phyloP scores from a whole-genome alignment of 1,140 invertebrate genomes.

The Dufourea novaeangliae region DNA sequence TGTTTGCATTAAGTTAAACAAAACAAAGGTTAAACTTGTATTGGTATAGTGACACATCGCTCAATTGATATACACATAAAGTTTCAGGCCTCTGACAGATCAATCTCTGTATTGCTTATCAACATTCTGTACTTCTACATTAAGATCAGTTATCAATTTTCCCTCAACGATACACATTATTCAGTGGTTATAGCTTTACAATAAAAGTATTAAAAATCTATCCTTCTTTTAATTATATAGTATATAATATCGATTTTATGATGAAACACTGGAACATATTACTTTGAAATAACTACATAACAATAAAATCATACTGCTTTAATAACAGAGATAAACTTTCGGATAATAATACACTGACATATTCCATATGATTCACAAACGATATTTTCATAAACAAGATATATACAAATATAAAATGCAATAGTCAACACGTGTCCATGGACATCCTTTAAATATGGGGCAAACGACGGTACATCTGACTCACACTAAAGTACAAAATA shows the following conservation, averaged over 20 bases:
- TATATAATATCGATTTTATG: constrained; percentile 7
- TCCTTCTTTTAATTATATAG: neutral
- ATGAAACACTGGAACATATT: neutral
- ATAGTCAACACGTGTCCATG: constrained; percentile 48
- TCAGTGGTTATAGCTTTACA: neutral
- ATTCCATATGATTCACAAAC: neutral
- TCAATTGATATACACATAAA: too few species aligned
- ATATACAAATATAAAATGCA: constrained; percentile 5
- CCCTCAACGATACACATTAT: neutral
- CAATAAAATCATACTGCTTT: neutral
- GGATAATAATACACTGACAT: neutral
- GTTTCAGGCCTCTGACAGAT: neutral
- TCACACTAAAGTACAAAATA: neutral
- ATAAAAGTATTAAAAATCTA: neutral
- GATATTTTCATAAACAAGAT: neutral
- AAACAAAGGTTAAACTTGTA: neutral
- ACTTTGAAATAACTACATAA: neutral
- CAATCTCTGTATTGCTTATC: neutral
- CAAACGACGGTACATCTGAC: neutral
- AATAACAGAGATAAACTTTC: neutral
- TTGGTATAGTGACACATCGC: too few species aligned
- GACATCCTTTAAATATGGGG: constrained; percentile 18
- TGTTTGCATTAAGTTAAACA: neutral
- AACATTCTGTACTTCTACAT: neutral
- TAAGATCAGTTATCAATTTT: neutral